Evolutionary conservation across 2,113 vertebrate genomes (phyloP).

Genomic region (Channa maculata): DNA sequence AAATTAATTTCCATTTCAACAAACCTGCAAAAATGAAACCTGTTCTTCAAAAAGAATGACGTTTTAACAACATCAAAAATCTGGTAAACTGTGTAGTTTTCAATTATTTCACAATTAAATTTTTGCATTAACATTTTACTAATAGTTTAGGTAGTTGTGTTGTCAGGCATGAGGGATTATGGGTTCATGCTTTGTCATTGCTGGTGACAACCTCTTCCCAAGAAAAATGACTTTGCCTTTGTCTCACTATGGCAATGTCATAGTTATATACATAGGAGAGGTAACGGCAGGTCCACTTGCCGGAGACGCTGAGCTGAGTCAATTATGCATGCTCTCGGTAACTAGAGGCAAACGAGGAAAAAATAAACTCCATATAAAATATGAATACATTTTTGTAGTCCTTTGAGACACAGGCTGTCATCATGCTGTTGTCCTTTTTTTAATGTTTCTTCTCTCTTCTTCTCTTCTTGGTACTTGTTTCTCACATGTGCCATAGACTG

Average conservation of each 20-base stretch:
- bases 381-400: slow-evolving; percentile 25
- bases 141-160: not conserved
- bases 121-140: not conserved
- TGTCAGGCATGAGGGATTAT: not conserved
- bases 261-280: not conserved
- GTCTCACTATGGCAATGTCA: not conserved
- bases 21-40: not conserved
- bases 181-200: not conserved
- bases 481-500: no score
- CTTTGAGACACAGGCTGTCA: no score
- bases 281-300: slow-evolving; percentile 6
- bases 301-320: slow-evolving; percentile 5
- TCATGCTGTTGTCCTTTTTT: no score
- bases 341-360: slow-evolving; percentile 19
- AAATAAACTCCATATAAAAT: slow-evolving; percentile 25
- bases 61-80: not conserved
- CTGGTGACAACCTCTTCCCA: not conserved
- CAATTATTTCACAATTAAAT: not conserved
- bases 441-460: no score
- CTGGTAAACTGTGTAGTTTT: not conserved
- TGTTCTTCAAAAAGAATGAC: not conserved
- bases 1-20: not conserved
- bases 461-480: no score
- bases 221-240: not conserved
- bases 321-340: slow-evolving; percentile 32